Base-by-base conservation (phyloP, 2,888 invertebrate species). In the Sialis fuliginosa region DNA sequence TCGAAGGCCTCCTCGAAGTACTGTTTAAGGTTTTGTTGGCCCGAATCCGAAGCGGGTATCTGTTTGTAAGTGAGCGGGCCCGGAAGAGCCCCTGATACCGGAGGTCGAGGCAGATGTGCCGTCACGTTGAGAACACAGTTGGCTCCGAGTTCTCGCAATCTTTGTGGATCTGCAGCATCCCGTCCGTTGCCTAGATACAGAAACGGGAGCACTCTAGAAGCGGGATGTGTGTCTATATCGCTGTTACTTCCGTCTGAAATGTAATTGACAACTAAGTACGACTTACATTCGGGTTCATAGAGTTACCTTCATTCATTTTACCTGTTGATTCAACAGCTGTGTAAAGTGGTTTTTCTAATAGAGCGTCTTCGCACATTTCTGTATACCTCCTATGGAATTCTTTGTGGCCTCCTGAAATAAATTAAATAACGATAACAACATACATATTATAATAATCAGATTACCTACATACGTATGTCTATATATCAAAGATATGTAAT, bases 1-100 rank as follows among this genome's bases (percentile, higher is more conserved):
- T 81, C 78, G 64, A 80, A 84, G 56, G 88, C 84, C 64, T 87
- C 84, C 61, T 85, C 82, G 69, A 88, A 88, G 72, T 86, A 87
- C 70, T 87, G 87, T 59, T 82, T 82, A 50, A 88, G 77, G 69
- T 88, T 88, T 64, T 88, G 87, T 59, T 83, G 81, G 44, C 81
- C 81, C 52, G 81, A 84, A 70, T 88, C 88, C 51, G 79, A 75
- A 54, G 87, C 88, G 48, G 86, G 85, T 62, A 88, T 77, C 61
- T 84, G 79, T 64, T 81, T 79, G 64, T 84, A 84, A 50, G 70
- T 70, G 57, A 77, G 75, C 49, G 77, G 78, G 53, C 73, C 66
- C 52, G 71, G 69, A 57, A 77, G 75, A 50, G 77, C 78, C 53
- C 73, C 66, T 52, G 71, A 69, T 62, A 81, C 75, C 64, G 78